Percentiles rank a stretch among this genome's conserved stretches.
These are phyloP conservation scores for Nomada ruficornis DNA, from an alignment of 2,888 invertebrate genomes.

Conservation along the genomic window DNA sequence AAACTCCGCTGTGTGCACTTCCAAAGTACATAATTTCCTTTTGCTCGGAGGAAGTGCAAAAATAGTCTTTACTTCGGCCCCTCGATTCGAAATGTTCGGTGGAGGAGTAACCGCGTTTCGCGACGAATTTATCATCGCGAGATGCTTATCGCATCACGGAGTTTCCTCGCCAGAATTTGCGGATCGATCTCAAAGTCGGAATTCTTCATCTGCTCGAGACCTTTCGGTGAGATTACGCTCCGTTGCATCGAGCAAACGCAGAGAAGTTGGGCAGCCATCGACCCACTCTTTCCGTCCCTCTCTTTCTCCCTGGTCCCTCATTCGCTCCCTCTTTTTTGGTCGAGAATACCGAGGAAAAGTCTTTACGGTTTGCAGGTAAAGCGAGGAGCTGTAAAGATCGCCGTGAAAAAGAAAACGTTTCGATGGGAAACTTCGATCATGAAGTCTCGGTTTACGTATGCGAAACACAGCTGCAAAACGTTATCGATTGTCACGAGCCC, in stretches of 20 bases:
- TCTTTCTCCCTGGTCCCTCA: not conserved
- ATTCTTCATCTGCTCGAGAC: constrained; percentile 44
- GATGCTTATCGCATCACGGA: constrained; percentile 12
- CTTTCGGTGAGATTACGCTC: constrained; percentile 60
- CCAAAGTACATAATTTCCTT: constrained; percentile 22
- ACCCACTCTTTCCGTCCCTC: too few species aligned
- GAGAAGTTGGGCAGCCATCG: constrained; percentile 41
- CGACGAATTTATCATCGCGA: constrained; percentile 15
- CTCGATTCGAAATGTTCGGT: not conserved
- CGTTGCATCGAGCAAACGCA: constrained; percentile 43
- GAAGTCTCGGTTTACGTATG: constrained; percentile 51
- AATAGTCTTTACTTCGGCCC: not conserved
- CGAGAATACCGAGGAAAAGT: constrained; percentile 62
- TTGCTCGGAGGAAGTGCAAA: not conserved
- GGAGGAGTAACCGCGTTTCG: not conserved
- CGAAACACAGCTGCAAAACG: constrained; percentile 32
- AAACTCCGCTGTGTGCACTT: not conserved
- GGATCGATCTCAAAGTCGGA: constrained; percentile 39
- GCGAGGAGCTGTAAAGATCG: constrained; percentile 55
- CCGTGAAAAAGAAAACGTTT: constrained; percentile 57
- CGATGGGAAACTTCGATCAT: constrained; percentile 52
- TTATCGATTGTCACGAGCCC: constrained; percentile 60
- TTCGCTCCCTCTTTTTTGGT: too few species aligned
- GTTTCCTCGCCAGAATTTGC: constrained; percentile 35
- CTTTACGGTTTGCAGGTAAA: constrained; percentile 30